phyloP scores from a whole-genome alignment of 2,797 vertebrate genomes.

The Rallus crepitans region DNA sequence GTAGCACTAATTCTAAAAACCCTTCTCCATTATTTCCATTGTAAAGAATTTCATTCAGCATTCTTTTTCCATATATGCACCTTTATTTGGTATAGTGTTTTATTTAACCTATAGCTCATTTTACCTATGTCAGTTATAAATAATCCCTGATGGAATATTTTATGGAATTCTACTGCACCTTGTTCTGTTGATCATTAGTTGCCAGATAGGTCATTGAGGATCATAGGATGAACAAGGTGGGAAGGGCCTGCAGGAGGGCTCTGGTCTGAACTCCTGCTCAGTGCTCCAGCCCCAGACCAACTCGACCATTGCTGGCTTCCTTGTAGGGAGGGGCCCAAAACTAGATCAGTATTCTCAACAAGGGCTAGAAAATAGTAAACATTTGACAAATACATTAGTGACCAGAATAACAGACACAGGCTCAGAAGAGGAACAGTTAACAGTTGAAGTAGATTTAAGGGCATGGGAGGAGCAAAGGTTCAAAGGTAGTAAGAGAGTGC shows the following conservation, averaged over 20 bases:
- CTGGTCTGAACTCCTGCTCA: neutral
- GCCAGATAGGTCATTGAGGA: neutral
- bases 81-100: neutral
- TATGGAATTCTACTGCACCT: neutral
- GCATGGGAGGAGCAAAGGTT: neutral
- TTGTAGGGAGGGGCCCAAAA: neutral
- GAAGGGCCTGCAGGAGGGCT: neutral
- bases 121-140: neutral
- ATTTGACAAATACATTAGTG: neutral
- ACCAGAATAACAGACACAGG: accelerated
- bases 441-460: neutral
- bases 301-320: neutral
- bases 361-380: neutral
- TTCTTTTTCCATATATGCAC: neutral
- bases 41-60: neutral
- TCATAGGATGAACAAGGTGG: neutral
- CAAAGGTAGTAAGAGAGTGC: neutral
- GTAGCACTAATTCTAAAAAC: neutral
- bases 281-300: neutral
- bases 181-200: neutral
- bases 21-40: neutral
- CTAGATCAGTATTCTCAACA: neutral
- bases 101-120: neutral
- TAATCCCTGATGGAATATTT: neutral
- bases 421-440: neutral